phyloP scores from a whole-genome alignment of 2,888 invertebrate genomes.

The Polyommatus icarus region DNA sequence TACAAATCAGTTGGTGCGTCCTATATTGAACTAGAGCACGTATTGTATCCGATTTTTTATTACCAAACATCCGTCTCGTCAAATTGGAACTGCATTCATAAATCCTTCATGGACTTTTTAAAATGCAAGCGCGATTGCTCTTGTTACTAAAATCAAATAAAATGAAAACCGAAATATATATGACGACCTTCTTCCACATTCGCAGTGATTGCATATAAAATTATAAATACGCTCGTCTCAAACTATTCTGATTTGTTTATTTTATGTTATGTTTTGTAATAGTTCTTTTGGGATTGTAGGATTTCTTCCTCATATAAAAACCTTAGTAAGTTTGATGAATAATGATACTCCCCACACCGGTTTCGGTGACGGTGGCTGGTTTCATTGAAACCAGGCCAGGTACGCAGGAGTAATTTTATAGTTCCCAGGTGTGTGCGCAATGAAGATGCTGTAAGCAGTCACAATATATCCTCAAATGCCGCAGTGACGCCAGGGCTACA shows the following conservation, averaged over 20 bases:
- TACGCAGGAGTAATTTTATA: no score
- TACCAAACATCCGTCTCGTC: constrained; percentile 38
- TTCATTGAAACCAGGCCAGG: no score
- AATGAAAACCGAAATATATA: background rate
- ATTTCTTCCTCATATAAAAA: no score
- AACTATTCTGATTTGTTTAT: background rate
- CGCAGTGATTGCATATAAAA: background rate
- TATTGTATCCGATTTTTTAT: constrained; percentile 32
- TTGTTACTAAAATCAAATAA: constrained; percentile 20
- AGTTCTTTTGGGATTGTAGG: no score
- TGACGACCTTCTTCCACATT: background rate
- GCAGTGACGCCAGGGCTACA: no score
- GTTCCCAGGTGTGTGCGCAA: no score
- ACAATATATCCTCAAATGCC: no score
- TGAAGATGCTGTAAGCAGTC: no score
- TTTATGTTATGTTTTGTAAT: no score
- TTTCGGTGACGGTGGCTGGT: no score
- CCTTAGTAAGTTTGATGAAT: no score
- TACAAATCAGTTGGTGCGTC: constrained; percentile 11
- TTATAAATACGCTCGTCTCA: background rate
- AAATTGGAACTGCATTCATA: constrained; percentile 42
- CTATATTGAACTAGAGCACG: constrained; percentile 27
- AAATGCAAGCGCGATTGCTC: constrained; percentile 41
- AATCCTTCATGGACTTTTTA: constrained; percentile 43
- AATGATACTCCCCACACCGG: no score